Conservation (phyloP, 2,888 invertebrate genomes). For the Pyrochroa serraticornis region DNA sequence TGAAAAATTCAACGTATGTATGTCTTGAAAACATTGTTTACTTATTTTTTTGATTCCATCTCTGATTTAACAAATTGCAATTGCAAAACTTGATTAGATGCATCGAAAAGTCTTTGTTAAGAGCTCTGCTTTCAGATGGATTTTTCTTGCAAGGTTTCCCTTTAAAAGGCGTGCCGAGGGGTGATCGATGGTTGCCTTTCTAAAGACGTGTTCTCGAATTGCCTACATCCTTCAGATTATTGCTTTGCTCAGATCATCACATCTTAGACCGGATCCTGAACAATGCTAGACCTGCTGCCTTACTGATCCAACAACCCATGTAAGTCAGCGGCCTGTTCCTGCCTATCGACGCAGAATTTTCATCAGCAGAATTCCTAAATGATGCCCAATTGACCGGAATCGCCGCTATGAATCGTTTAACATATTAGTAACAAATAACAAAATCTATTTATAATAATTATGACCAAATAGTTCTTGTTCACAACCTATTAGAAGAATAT, state of each 20-base stretch:
- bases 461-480: no score
- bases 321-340: constrained; percentile 7
- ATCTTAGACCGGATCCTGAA: constrained; percentile 40
- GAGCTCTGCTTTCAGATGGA: not conserved
- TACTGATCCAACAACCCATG: constrained; percentile 36
- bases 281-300: constrained; percentile 44
- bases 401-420: no score
- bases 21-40: not conserved
- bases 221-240: constrained; percentile 49
- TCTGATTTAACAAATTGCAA: no score
- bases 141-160: constrained; percentile 9
- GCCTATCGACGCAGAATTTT: constrained; percentile 12
- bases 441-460: no score
- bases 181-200: constrained; percentile 52
- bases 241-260: constrained; percentile 40
- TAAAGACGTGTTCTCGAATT: constrained; percentile 52
- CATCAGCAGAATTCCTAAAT: no score
- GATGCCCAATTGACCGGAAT: no score
- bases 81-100: no score
- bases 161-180: constrained; percentile 27
- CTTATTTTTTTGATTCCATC: not conserved
- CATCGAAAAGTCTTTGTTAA: no score
- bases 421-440: no score
- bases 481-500: no score
- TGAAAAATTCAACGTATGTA: not conserved